Evolutionary conservation across 2,113 vertebrate species (phyloP), one percentile per base, ranked within the genome.

Genomic region (Etia nguti): DNA sequence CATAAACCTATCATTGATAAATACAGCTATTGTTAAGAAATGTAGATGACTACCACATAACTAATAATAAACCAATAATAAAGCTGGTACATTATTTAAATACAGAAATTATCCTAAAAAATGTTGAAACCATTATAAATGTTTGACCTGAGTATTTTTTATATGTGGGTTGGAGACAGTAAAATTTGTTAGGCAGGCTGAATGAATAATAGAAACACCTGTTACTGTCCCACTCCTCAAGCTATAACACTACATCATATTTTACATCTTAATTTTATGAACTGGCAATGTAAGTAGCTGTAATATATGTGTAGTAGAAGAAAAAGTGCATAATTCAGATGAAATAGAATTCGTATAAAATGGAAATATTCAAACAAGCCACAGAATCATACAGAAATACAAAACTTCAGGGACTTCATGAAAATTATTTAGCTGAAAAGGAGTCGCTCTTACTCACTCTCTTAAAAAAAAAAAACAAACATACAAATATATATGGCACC

Each of bases 331-430:
- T 26, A 10, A 73, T 73, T 73, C 65, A 73, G 13, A 73, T 0
- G 38, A 70, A 43, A 70, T 43, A 41, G 36, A 68, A 60, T 16
- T 34, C 16, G 18, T 34, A 6, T 62, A 20, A 62, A 62, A 60
- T 34, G 16, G 29, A 60, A 70, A 70, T 43, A 22, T 43, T 70
- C 2, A 70, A 43, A 24, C 38, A 43, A 43, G 38, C 5, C 65
- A 70, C 38, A 70, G 0, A 43, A 43, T 70, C 20, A 20, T 29
- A 62, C 31, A 65, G 60, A 36, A 36, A 38, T 43, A 15, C 36
- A 70, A 41, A 70, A 43, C 65, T 70, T 41, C 1, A 1, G n/a
- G 36, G 36, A 68, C n/a, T 0, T 15, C 20, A 70, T 70, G 2
- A 70, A 70, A 0, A 43, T 70, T 0, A 70, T 43, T 70, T 70